Conservation (phyloP, 2,888 invertebrate species). For the Romanomermis culicivorax region DNA sequence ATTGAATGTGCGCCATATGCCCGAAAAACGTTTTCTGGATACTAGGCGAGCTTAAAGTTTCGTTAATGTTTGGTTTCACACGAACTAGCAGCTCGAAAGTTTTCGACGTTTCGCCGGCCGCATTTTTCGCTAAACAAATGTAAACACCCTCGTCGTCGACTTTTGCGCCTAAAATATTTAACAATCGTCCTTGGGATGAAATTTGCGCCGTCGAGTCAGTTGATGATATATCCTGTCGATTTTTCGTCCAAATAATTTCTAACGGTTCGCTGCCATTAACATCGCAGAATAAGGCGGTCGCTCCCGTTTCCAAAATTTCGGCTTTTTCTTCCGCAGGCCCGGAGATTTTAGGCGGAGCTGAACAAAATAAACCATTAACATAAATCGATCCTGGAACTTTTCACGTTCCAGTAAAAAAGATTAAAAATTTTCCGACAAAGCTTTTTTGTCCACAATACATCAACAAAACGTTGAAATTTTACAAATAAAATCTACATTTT, state of each 20-base stretch:
- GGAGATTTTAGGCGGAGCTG: conserved; percentile 16
- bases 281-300: conserved; percentile 16
- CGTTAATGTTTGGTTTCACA: conserved; percentile 21
- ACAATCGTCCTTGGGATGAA: conserved; percentile 1
- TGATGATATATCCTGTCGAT: conserved; percentile 13
- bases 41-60: conserved; percentile 17
- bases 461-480: too few relatives aligned
- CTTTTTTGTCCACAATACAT: too few relatives aligned
- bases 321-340: conserved; percentile 15
- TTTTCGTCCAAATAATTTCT: conserved; percentile 23
- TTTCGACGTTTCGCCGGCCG: conserved; percentile 22
- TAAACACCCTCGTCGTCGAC: conserved; percentile 8
- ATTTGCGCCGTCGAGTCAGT: conserved; percentile 12
- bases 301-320: conserved; percentile 15
- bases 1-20: conserved; percentile 28
- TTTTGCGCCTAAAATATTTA: conserved; percentile 8
- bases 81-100: conserved; percentile 19
- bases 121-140: conserved; percentile 13
- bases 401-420: too few relatives aligned
- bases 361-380: too few relatives aligned
- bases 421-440: too few relatives aligned
- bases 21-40: conserved; percentile 17
- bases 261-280: conserved; percentile 14
- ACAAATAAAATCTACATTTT: too few relatives aligned
- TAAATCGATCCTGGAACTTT: too few relatives aligned